Conservation (phyloP, 53 echinoderm and acorn worm species). For the Henricia sp. region DNA sequence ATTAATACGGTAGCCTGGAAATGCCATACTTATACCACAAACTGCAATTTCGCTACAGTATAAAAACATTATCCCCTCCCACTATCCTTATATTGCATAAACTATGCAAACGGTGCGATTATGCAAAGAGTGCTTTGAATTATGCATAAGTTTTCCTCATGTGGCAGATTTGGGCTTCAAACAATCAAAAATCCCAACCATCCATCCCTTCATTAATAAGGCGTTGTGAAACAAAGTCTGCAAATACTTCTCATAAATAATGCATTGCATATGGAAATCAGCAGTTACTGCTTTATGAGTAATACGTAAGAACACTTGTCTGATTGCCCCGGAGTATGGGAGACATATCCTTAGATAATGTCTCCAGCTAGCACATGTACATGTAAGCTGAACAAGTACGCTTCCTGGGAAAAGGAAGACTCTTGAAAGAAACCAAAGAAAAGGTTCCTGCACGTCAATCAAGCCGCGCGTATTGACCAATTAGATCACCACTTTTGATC, state of each 20-base stretch:
- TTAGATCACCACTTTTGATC: too few relatives aligned
- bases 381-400: conserved; percentile 85
- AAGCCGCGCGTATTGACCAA: too few relatives aligned
- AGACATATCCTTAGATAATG: conserved; percentile 89
- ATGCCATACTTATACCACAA: too few relatives aligned
- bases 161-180: too few relatives aligned
- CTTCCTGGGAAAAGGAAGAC: conserved; percentile 93
- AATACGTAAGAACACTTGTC: conserved; percentile 95
- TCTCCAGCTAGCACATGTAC: conserved; percentile 99
- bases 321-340: conserved; percentile 98
- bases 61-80: too few relatives aligned
- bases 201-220: neutral
- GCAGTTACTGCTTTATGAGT: conserved; percentile 7
- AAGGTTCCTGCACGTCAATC: too few relatives aligned
- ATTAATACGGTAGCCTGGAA: too few relatives aligned
- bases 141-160: neutral
- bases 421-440: conserved; percentile 75
- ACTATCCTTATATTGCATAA: too few relatives aligned
- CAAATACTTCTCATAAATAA: too few relatives aligned
- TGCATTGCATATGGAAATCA: too few relatives aligned
- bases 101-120: neutral
- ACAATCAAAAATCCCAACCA: neutral
- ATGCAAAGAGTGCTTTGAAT: neutral
- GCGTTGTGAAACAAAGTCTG: neutral
- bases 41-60: too few relatives aligned